Conservation (phyloP, 2,797 vertebrate genomes). For the Fratercula arctica region DNA sequence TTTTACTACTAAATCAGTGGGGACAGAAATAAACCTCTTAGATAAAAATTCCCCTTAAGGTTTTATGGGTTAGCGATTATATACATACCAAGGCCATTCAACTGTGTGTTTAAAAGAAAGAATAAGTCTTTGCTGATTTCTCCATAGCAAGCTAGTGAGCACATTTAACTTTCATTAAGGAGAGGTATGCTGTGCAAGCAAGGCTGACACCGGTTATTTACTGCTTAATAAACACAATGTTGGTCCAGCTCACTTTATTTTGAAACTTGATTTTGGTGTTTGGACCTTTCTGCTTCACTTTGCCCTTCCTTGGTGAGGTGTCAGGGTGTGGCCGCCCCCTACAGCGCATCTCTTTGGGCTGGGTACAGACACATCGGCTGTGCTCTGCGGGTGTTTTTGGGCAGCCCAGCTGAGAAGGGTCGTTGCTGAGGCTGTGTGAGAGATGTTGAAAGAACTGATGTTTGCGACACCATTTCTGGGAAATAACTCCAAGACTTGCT, state of each 20-base stretch:
- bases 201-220: background rate
- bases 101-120: background rate
- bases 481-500: background rate
- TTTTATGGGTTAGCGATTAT: constrained; percentile 24
- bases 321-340: too few relatives aligned
- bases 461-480: background rate
- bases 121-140: constrained; percentile 7
- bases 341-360: rapidly evolving
- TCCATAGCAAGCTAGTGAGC: background rate
- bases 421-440: background rate
- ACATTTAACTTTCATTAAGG: background rate
- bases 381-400: background rate
- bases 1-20: background rate
- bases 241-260: background rate
- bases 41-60: background rate
- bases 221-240: background rate
- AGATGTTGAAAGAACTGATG: background rate
- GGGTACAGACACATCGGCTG: background rate
- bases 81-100: background rate
- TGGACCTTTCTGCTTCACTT: background rate
- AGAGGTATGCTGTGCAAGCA: background rate
- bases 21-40: background rate
- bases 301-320: background rate
- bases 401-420: background rate
- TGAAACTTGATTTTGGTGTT: background rate